A percentile compares a stretch with the other conserved stretches of the same genome.
These are phyloP conservation scores for Drosophila kanekoi DNA, from an alignment of 2,888 invertebrate genomes.

Conservation along the genomic window DNA sequence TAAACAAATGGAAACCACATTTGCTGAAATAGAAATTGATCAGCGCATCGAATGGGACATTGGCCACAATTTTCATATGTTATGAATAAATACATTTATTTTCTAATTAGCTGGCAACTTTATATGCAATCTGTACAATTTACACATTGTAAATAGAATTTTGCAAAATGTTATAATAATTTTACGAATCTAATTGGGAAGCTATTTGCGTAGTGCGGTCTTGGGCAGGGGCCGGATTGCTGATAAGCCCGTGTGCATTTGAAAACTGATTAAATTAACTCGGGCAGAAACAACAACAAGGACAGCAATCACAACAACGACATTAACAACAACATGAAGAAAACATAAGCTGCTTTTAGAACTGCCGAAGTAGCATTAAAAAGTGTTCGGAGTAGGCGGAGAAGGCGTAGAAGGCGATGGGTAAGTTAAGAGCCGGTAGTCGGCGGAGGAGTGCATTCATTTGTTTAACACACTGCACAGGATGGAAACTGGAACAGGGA, in stretches of 20 bases:
- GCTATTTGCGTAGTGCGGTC: conserved; percentile 12
- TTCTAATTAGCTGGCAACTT: conserved; percentile 46
- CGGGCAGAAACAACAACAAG: conserved; percentile 14
- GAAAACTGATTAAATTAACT: conserved; percentile 66
- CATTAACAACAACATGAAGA: not conserved
- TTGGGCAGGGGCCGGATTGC: not conserved
- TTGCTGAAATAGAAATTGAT: conserved; percentile 25
- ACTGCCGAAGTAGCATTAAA: conserved; percentile 52
- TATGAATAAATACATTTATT: conserved; percentile 37
- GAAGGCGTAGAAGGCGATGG: conserved; percentile 8
- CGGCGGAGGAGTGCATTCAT: conserved; percentile 14
- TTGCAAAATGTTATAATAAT: conserved; percentile 35
- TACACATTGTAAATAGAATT: conserved; percentile 53
- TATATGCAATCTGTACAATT: conserved; percentile 33
- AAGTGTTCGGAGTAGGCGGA: conserved; percentile 49
- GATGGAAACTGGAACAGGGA: conserved; percentile 21
- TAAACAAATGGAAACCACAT: conserved; percentile 6
- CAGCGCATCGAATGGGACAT: not conserved
- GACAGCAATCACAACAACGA: conserved; percentile 2
- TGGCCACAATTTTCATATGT: conserved; percentile 14
- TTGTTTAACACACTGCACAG: conserved; percentile 18
- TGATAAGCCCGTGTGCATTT: conserved; percentile 47
- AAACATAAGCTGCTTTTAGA: conserved; percentile 31
- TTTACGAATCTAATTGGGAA: conserved; percentile 48
- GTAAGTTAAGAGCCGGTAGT: conserved; percentile 2